Evolutionary conservation across 2,888 invertebrate genomes (phyloP).

Genomic region (Chironomus riparius): DNA sequence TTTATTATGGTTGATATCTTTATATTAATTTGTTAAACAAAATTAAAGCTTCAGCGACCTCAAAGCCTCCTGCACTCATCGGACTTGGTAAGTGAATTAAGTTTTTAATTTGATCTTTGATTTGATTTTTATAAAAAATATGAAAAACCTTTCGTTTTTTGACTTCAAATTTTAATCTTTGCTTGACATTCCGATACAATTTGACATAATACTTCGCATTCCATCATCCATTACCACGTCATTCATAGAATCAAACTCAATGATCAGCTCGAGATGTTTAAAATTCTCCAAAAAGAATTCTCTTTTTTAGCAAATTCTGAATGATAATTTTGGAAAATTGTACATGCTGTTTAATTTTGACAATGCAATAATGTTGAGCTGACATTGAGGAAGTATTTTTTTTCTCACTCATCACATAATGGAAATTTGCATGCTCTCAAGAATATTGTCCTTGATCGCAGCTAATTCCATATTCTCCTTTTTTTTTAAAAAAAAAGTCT

Average conservation of each 20-base stretch:
- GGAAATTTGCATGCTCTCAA: conserved; percentile 20
- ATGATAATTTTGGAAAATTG: neutral
- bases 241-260: too few relatives aligned
- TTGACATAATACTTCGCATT: neutral
- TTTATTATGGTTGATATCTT: conserved; percentile 1
- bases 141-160: neutral
- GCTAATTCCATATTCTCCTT: neutral
- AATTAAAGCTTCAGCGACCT: conserved; percentile 17
- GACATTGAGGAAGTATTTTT: neutral
- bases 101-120: neutral
- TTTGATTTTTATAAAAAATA: neutral
- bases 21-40: conserved; percentile 17
- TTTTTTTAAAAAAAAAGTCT: neutral
- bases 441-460: neutral
- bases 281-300: too few relatives aligned
- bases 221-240: neutral
- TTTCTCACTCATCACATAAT: neutral
- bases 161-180: neutral
- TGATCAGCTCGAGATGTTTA: too few relatives aligned
- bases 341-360: neutral
- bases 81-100: conserved; percentile 18
- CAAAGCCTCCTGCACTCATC: neutral
- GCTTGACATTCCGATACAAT: neutral
- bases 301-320: neutral
- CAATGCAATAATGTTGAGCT: too few relatives aligned